Base-by-base conservation (phyloP, 2,888 invertebrate genomes). In the Himalopsyche anomala region DNA sequence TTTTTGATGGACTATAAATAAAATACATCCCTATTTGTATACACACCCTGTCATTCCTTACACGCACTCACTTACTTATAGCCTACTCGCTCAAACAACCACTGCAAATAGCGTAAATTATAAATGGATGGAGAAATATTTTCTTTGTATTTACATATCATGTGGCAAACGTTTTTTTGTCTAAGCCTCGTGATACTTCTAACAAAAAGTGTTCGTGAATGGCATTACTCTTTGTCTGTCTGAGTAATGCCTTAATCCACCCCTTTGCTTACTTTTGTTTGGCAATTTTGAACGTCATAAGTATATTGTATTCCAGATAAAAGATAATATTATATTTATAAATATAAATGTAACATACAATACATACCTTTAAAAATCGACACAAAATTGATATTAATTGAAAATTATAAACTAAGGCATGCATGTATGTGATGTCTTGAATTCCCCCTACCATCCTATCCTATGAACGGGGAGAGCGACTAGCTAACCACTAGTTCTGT, bases 61-160 rank as follows among this genome's bases (percentile, higher is more conserved):
- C 74, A 62, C 62, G 28, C 62, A 74, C 74, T 28, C 74, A 38
- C 74, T 74, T 36, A 36, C 74, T 74, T 74, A 28, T 74, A 38
- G 74, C 74, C 74, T 74, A 36, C 74, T 15, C 36, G 38, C 36
- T 74, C 36, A 74, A 74, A 74, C 74, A 74, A 74, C 15, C 74
- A 74, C 36, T 74, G 74, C 74, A 74, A 74, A 74, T 74, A 74
- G 36, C 15, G 74, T 74, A 74, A 74, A 74, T 36, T 74, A 74
- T 15, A 36, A 36, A 36, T 38, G 74, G 74, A 74, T 74, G 74
- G 74, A 74, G 74, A 74, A 74, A 74, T 74, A 36, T 74, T 74
- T 74, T 36, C 74, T 36, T 74, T 74, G 36, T 74, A 74, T 74
- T 74, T 74, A 36, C 36, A 74, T 36, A 62, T 62, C 19, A 62